These are phyloP conservation scores for Macropus fuliginosus DNA, from an alignment of 2,797 vertebrate species.

Conservation along the genomic window DNA sequence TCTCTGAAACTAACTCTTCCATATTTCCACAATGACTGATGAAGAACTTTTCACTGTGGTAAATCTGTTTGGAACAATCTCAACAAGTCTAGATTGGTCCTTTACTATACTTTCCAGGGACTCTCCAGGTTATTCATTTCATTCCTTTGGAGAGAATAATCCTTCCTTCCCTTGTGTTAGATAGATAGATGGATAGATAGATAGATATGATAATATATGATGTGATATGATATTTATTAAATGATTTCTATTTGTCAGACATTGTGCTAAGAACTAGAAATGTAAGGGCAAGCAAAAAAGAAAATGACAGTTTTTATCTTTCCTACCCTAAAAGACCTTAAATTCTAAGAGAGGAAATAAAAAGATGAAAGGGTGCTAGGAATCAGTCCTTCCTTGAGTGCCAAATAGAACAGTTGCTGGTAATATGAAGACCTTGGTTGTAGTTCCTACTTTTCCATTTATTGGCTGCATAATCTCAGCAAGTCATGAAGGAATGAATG, in stretches of 20 bases:
- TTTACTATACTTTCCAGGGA: neutral
- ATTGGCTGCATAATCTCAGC: neutral
- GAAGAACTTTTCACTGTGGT: neutral
- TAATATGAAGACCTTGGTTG: neutral
- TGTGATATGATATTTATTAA: neutral
- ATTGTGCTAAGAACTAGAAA: neutral
- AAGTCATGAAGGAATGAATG: neutral
- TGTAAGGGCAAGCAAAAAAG: neutral
- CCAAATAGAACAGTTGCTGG: neutral
- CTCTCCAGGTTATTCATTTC: neutral
- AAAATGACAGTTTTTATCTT: neutral
- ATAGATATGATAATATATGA: neutral
- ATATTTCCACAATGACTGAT: neutral
- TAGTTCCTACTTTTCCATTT: neutral
- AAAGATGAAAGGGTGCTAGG: neutral
- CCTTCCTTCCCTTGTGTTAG: neutral
- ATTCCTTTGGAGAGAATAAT: neutral
- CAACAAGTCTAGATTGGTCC: neutral
- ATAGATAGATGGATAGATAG: too few relatives aligned
- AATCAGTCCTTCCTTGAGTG: neutral
- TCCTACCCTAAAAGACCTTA: neutral
- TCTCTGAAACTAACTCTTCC: neutral
- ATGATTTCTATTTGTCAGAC: neutral
- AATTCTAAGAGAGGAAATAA: neutral
- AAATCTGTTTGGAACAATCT: neutral